Conservation (phyloP, 2,888 invertebrate genomes). For the Melinopterus prodromus region DNA sequence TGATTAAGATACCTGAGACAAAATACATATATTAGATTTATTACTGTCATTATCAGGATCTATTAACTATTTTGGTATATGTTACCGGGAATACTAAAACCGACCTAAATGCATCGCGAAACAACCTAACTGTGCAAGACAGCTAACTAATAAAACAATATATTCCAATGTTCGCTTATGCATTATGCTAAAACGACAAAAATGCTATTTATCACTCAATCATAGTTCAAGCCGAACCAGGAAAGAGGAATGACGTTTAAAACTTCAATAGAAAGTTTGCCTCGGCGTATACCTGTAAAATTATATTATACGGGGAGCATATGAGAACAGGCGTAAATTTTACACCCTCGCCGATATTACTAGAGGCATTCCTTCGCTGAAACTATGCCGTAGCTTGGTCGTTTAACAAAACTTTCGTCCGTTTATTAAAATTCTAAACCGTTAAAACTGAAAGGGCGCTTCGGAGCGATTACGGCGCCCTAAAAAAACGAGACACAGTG, state of each 20-base stretch:
- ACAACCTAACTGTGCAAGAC: no score
- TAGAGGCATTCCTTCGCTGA: constrained; percentile 13
- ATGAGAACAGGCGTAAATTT: constrained; percentile 21
- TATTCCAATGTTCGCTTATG: no score
- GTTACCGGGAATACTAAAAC: no score
- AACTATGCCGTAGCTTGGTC: constrained; percentile 21
- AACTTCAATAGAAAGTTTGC: neutral
- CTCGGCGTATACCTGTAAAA: neutral
- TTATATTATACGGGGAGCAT: neutral
- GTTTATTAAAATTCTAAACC: constrained; percentile 21
- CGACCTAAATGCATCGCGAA: no score
- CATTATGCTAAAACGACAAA: no score
- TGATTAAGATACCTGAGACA: no score
- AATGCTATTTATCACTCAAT: neutral
- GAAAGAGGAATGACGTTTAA: neutral
- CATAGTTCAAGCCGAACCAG: neutral
- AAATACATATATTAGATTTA: no score
- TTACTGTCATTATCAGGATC: no score
- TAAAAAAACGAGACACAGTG: constrained; percentile 10
- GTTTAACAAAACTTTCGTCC: constrained; percentile 10
- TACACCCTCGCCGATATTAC: constrained; percentile 21
- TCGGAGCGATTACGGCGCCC: constrained; percentile 11
- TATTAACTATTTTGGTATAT: no score
- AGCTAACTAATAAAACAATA: no score
- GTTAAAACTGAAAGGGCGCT: constrained; percentile 12